A percentile compares a stretch with the other conserved stretches of the same genome.
phyloP scores from a whole-genome alignment of 2,797 vertebrate genomes.

The Linurgus olivaceus region DNA sequence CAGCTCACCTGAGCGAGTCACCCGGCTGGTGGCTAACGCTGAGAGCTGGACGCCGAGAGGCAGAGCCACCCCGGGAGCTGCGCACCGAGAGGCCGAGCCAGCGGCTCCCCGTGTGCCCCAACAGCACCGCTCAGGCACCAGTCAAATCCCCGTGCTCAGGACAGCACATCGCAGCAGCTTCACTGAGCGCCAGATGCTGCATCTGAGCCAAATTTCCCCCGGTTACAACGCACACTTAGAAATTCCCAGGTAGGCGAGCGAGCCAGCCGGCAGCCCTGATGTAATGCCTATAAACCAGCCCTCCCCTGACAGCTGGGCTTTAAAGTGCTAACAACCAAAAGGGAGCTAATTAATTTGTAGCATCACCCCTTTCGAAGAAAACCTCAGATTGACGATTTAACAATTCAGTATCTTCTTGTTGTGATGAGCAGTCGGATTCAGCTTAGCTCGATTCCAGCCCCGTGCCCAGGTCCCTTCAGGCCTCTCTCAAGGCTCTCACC shows the following conservation, averaged over 20 bases:
- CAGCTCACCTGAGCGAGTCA: background rate
- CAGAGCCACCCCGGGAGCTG: background rate
- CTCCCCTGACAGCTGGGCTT: conserved; percentile 37
- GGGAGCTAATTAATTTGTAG: conserved; percentile 36
- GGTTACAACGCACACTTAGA: background rate
- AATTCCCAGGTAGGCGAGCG: conserved; percentile 6
- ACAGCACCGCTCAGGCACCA: background rate
- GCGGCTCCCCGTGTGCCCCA: background rate
- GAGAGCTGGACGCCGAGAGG: background rate
- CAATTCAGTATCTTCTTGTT: background rate
- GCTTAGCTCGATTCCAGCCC: background rate
- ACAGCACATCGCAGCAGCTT: background rate
- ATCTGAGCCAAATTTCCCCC: background rate
- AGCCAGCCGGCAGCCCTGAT: conserved; percentile 37
- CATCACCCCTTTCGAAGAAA: conserved; percentile 38
- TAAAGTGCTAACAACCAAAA: conserved; percentile 40
- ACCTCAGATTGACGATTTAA: background rate
- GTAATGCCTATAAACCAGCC: conserved; percentile 37
- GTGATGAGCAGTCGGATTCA: accelerated
- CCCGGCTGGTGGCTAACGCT: background rate
- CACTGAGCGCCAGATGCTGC: background rate
- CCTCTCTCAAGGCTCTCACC: background rate
- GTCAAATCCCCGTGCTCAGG: background rate
- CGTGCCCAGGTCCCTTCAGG: background rate
- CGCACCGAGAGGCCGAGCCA: background rate